Evolutionary conservation across 2,113 vertebrate genomes (phyloP).

Genomic region (Onychorhynchus coronatus): DNA sequence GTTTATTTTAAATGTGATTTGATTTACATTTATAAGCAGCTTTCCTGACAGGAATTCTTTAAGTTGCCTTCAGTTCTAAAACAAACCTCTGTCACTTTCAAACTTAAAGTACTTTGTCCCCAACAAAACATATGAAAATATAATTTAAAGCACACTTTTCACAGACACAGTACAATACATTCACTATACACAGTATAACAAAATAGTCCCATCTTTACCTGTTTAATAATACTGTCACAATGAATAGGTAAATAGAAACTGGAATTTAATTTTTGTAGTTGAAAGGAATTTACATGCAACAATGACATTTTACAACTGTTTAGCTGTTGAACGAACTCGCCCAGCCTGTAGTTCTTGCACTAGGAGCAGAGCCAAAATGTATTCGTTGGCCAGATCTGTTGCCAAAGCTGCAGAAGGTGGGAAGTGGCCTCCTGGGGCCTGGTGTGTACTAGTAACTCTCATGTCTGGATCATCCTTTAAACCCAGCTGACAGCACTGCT

Average conservation of each 20-base stretch:
- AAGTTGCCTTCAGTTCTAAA: slow-evolving; percentile 84
- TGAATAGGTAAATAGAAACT: slow-evolving; percentile 80
- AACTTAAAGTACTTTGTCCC: slow-evolving; percentile 84
- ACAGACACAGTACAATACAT: slow-evolving; percentile 95
- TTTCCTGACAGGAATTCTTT: slow-evolving; percentile 86
- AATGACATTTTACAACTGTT: slow-evolving; percentile 78
- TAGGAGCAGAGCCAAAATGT: slow-evolving; percentile 70
- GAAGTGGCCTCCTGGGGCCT: slow-evolving; percentile 52
- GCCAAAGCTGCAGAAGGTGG: slow-evolving; percentile 57
- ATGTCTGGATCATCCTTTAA: slow-evolving; percentile 63
- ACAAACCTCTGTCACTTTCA: slow-evolving; percentile 85
- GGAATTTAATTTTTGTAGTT: slow-evolving; percentile 73
- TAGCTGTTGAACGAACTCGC: slow-evolving; percentile 72
- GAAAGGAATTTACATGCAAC: slow-evolving; percentile 85
- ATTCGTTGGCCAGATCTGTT: slow-evolving; percentile 39
- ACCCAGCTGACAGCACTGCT: neutral
- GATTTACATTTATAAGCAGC: slow-evolving; percentile 94
- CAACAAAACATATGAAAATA: slow-evolving; percentile 97
- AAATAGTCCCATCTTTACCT: slow-evolving; percentile 89
- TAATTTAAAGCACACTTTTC: slow-evolving; percentile 98
- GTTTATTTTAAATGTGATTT: slow-evolving; percentile 91
- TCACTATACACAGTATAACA: slow-evolving; percentile 95
- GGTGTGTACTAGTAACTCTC: slow-evolving; percentile 22
- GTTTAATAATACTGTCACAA: slow-evolving; percentile 92
- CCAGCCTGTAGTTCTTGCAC: slow-evolving; percentile 69